phyloP scores from a whole-genome alignment of 1,140 invertebrate genomes.

The Conus ventricosus region DNA sequence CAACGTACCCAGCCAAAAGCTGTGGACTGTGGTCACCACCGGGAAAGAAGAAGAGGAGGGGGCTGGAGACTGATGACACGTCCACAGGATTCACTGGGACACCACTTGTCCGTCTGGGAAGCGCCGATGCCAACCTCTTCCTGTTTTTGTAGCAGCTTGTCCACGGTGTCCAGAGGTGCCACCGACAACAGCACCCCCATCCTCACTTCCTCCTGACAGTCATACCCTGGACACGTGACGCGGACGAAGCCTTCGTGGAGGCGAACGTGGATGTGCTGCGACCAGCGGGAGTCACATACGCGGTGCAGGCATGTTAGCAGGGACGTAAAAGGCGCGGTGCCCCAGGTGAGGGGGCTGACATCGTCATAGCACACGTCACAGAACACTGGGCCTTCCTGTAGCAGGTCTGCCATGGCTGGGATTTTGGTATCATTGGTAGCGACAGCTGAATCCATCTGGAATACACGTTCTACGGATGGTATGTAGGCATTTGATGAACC shows the following conservation, averaged over 20 bases:
- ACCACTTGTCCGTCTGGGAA: conserved; percentile 37
- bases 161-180: conserved; percentile 23
- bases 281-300: conserved; percentile 41
- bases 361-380: conserved; percentile 44
- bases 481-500: conserved; percentile 2
- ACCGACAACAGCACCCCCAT: conserved; percentile 28
- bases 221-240: conserved; percentile 37
- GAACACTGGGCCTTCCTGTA: conserved; percentile 29
- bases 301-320: conserved; percentile 33
- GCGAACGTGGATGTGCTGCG: conserved; percentile 20
- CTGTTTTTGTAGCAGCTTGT: conserved; percentile 13
- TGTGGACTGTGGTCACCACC: too few relatives aligned
- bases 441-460: neutral
- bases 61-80: conserved; percentile 25
- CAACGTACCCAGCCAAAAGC: too few relatives aligned
- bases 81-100: conserved; percentile 36
- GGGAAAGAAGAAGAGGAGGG: too few relatives aligned
- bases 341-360: neutral
- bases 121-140: conserved; percentile 5
- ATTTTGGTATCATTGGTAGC: too few relatives aligned
- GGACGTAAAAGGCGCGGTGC: conserved; percentile 8
- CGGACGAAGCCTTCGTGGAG: conserved; percentile 24
- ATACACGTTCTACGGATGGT: conserved; percentile 17
- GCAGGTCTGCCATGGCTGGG: neutral
- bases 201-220: conserved; percentile 28